Percentiles rank a stretch among this genome's conserved stretches.
These are phyloP conservation scores for Melanotus villosus DNA, from an alignment of 2,888 invertebrate species.

Conservation along the genomic window DNA sequence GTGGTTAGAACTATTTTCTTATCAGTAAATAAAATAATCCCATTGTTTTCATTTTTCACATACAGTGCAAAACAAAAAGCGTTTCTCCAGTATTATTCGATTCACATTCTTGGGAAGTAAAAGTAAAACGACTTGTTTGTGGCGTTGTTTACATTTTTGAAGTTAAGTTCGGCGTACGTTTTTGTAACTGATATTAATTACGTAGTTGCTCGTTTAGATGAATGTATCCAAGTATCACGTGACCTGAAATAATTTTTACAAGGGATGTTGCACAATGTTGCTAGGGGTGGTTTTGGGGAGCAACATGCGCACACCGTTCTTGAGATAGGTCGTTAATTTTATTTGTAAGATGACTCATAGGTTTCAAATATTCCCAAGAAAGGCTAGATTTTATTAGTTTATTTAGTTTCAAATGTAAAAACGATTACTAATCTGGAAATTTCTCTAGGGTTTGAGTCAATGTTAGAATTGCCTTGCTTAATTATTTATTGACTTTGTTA, in stretches of 20 bases:
- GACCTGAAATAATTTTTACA: slow-evolving; percentile 6
- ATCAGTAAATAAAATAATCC: too few species aligned
- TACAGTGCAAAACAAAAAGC: not conserved
- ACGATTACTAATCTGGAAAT: slow-evolving; percentile 12
- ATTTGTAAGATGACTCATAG: slow-evolving; percentile 38
- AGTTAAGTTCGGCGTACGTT: not conserved
- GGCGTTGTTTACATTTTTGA: slow-evolving; percentile 10
- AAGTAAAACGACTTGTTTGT: slow-evolving; percentile 1
- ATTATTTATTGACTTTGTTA: too few species aligned
- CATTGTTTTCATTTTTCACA: too few species aligned
- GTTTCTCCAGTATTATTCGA: not conserved
- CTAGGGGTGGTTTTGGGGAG: slow-evolving; percentile 25
- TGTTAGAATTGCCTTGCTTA: too few species aligned
- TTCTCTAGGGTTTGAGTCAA: too few species aligned
- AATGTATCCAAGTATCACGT: not conserved
- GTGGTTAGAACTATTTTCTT: too few species aligned
- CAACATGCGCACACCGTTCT: slow-evolving; percentile 31
- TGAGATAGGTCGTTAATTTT: slow-evolving; percentile 45
- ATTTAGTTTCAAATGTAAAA: not conserved
- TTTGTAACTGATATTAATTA: not conserved
- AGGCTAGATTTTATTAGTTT: slow-evolving; percentile 12
- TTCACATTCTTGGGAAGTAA: slow-evolving; percentile 27
- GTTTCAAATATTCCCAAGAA: slow-evolving; percentile 25
- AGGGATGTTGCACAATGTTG: slow-evolving; percentile 16
- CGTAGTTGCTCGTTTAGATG: not conserved